phyloP scores from a whole-genome alignment of 2,113 vertebrate species.

The Cinclus mexicanus region DNA sequence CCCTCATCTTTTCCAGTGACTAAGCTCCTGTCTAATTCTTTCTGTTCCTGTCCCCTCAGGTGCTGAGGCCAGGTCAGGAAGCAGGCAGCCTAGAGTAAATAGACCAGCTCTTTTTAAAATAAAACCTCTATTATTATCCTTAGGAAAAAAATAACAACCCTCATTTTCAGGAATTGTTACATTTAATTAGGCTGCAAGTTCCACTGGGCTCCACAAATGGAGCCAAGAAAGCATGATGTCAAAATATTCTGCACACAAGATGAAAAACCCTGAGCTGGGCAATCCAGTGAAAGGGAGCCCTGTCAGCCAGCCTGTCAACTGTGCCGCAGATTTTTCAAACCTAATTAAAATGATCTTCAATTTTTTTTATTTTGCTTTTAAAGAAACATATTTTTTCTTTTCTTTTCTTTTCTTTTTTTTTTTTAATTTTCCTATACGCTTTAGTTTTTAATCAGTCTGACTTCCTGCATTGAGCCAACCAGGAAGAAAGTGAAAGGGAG shows the following conservation, averaged over 20 bases:
- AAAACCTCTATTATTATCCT: conserved; percentile 69
- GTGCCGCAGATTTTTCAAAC: conserved; percentile 31
- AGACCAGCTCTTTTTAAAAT: conserved; percentile 66
- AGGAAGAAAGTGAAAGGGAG: conserved; percentile 24
- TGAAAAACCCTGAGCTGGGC: conserved; percentile 22
- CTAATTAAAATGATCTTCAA: conserved; percentile 68
- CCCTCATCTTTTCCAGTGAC: conserved; percentile 63
- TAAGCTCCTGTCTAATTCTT: conserved; percentile 28
- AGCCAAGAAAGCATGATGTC: conserved; percentile 66
- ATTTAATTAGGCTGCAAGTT: conserved; percentile 66
- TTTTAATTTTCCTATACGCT: accelerated
- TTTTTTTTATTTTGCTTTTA: neutral
- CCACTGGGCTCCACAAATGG: conserved; percentile 52
- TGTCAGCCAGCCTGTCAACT: conserved; percentile 63
- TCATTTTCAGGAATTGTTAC: conserved; percentile 72
- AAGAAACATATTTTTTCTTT: conserved; percentile 29
- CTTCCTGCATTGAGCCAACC: conserved; percentile 22
- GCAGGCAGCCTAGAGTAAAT: conserved; percentile 69
- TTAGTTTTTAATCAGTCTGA: conserved; percentile 4
- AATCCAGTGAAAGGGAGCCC: conserved; percentile 1
- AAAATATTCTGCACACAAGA: conserved; percentile 60
- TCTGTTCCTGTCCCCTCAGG: conserved; percentile 72
- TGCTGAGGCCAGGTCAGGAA: conserved; percentile 73
- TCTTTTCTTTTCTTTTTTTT: neutral
- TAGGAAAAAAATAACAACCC: conserved; percentile 56